A percentile compares a stretch with the other conserved stretches of the same genome.
Conservation (phyloP, 2,888 invertebrate genomes). For the Myopa tessellatipennis region DNA sequence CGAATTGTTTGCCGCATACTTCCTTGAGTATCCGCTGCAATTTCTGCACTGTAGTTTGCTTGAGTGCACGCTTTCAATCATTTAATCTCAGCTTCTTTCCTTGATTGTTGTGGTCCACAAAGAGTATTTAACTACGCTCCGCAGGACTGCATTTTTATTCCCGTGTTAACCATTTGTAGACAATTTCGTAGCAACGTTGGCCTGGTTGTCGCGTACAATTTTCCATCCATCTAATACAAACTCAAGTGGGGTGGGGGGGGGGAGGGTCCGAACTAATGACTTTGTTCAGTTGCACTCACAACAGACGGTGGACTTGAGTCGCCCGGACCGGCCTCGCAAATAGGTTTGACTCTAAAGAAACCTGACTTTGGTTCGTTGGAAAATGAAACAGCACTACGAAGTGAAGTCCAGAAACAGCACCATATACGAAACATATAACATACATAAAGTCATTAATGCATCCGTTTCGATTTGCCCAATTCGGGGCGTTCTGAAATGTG, state of each 20-base stretch:
- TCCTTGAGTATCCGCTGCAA: not conserved
- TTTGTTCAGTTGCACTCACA: conserved; percentile 38
- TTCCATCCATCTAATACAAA: conserved; percentile 30
- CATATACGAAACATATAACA: too few species aligned
- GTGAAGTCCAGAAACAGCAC: too few species aligned
- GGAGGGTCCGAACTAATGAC: conserved; percentile 54
- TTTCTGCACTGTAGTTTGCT: conserved; percentile 38
- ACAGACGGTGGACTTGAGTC: not conserved
- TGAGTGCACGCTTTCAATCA: conserved; percentile 50
- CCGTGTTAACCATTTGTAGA: conserved; percentile 67
- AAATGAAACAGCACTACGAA: too few species aligned
- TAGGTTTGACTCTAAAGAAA: too few species aligned
- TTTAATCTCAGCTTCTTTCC: conserved; percentile 57
- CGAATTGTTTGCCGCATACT: conserved; percentile 1
- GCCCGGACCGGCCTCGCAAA: too few species aligned
- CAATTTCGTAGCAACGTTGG: conserved; percentile 62
- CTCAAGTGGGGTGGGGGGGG: not conserved
- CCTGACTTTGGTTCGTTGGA: too few species aligned
- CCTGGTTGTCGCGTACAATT: conserved; percentile 55
- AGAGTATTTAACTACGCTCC: not conserved
- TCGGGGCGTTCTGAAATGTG: not conserved
- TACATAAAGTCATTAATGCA: not conserved
- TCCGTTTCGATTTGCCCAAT: not conserved
- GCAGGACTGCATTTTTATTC: conserved; percentile 55
- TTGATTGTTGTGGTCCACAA: not conserved